Base-by-base conservation (phyloP, 1,140 invertebrate species). In the Zaprionus inermis region DNA sequence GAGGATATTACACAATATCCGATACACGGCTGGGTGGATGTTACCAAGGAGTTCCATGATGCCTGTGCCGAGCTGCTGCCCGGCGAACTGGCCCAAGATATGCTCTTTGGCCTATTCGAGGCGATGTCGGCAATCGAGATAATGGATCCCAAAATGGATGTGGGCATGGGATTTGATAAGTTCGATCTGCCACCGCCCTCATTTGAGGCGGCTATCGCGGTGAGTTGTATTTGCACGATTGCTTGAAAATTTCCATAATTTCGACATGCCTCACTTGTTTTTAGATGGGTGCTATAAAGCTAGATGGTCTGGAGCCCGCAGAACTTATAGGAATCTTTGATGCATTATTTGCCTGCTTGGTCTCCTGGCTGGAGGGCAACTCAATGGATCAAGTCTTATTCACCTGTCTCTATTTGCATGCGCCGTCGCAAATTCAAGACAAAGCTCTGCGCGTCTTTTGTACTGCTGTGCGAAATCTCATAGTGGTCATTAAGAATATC, bases 111-210 rank as follows among this genome's bases (percentile, higher is more conserved):
- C 1, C 93, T 99, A 18, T 99, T 99, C 94, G 98, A 99, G 93
- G 98, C 98, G 0, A 99, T 99, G 98, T 99, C 98, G 10, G 98
- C 98, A 0, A 99, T 99, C 91, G 98, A 99, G 93, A 99, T 99
- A 97, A 99, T 99, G 98, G 98, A 99, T 93, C 98, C 98, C 1
- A 99, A 99, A 94, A 99, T 99, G 98, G 98, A 99, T 94, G 98
- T 98, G 46, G 98, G 98, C 22, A 99, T 99, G 98, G 92, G 98
- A 77, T 98, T 98, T 91, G 99, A 99, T 93, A 94, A 97, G 88
- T 96, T 96, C 10, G 95, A 95, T 76, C 95, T 96, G 82, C 95
- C 97, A 92, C 95, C 97, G 36, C 94, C 97, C n/a, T 98, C 95
- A 60, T 98, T 99, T 91, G 95, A 97, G 79, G 96, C 98, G 86